These are phyloP conservation scores for Mechanitis mazaeus DNA, from an alignment of 2,888 invertebrate genomes.

Conservation along the genomic window DNA sequence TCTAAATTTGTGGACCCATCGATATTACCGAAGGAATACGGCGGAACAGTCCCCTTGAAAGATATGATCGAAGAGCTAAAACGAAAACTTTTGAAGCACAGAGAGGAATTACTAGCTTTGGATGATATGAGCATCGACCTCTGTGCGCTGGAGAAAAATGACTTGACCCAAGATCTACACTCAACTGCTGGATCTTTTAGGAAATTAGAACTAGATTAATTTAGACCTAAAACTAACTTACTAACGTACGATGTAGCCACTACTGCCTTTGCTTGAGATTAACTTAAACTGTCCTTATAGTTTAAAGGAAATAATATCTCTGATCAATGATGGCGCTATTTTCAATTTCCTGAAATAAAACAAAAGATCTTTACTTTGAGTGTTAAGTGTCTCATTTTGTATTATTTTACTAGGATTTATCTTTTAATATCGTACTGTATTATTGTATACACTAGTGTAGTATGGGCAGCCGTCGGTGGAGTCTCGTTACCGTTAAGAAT, in stretches of 20 bases:
- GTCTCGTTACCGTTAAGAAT: conserved; percentile 66
- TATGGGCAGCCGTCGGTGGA: conserved; percentile 72
- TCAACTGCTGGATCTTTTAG: conserved; percentile 90
- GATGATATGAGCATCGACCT: conserved; percentile 87
- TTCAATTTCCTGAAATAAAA: background rate
- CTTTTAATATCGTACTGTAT: conserved; percentile 1
- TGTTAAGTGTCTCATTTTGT: background rate
- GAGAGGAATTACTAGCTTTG: conserved; percentile 81
- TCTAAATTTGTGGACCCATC: conserved; percentile 82
- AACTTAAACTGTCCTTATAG: background rate
- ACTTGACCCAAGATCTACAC: conserved; percentile 82
- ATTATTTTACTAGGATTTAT: background rate
- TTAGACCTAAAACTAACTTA: background rate
- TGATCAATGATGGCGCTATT: background rate
- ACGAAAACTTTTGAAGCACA: conserved; percentile 77
- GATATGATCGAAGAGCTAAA: conserved; percentile 89
- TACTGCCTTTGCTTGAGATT: background rate
- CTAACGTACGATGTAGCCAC: conserved; percentile 4
- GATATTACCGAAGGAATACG: conserved; percentile 91
- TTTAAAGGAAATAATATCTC: background rate
- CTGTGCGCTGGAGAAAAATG: conserved; percentile 75
- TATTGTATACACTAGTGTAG: conserved; percentile 28
- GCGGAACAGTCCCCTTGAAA: conserved; percentile 86
- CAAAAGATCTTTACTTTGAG: background rate
- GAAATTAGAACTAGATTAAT: conserved; percentile 86